phyloP scores from a whole-genome alignment of 2,888 invertebrate species.

The Priocnemis perturbator region DNA sequence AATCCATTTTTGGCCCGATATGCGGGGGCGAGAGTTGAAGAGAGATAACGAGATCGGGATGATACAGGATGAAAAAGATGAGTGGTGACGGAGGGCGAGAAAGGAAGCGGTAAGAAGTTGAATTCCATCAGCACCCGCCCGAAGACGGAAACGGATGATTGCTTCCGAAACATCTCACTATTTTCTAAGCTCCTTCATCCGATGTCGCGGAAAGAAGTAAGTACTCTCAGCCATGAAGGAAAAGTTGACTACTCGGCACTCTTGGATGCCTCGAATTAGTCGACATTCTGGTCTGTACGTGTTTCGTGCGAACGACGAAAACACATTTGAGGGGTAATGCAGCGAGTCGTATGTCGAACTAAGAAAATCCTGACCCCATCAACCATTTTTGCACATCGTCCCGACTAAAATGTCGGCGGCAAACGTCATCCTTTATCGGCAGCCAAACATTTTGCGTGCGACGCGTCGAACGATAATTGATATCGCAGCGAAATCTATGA shows the following conservation, averaged over 20 bases:
- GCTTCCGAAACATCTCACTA: slow-evolving; percentile 55
- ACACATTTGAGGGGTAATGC: no score
- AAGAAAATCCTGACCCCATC: slow-evolving; percentile 2
- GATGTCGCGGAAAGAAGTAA: slow-evolving; percentile 1
- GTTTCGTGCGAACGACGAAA: no score
- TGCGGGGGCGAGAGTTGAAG: not conserved
- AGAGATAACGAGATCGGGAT: no score
- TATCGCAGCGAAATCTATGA: no score
- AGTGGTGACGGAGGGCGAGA: slow-evolving; percentile 20
- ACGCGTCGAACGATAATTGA: no score
- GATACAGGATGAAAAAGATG: not conserved
- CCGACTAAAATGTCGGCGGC: no score
- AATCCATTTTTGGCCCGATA: slow-evolving; percentile 41
- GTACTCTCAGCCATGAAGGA: not conserved
- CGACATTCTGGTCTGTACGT: not conserved
- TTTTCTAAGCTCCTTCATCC: slow-evolving; percentile 43
- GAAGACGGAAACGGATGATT: slow-evolving; percentile 56
- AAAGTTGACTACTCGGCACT: not conserved
- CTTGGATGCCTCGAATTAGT: not conserved
- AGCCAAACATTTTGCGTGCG: no score
- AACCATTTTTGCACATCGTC: not conserved
- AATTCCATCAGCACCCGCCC: slow-evolving; percentile 39
- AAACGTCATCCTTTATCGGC: no score
- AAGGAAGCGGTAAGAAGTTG: slow-evolving; percentile 42
- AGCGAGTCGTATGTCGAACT: not conserved